Conservation (phyloP, 2,113 vertebrate genomes). For the Salvelinus fontinalis region DNA sequence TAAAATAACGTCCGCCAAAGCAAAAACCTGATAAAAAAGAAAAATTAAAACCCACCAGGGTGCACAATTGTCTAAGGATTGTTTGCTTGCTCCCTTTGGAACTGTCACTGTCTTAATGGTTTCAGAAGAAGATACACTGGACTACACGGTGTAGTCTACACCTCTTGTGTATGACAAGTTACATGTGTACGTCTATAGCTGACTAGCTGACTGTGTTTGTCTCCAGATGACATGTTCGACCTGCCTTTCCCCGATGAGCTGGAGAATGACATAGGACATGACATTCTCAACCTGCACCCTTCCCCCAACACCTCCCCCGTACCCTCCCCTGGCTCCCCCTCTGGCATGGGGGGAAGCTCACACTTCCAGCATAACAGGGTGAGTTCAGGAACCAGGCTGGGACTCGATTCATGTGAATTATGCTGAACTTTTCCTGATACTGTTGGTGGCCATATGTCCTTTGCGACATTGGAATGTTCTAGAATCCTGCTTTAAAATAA, state of each 20-base stretch:
- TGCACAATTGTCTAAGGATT: too few species aligned
- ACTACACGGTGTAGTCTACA: neutral
- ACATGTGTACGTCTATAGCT: neutral
- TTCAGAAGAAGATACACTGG: too few species aligned
- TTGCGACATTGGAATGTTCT: too few species aligned
- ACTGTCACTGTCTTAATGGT: too few species aligned
- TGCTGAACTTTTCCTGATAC: neutral
- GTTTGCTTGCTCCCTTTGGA: too few species aligned
- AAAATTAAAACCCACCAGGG: too few species aligned
- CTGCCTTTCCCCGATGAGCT: slow-evolving; percentile 95
- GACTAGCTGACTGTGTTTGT: neutral
- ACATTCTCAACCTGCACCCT: slow-evolving; percentile 92
- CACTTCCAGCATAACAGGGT: slow-evolving; percentile 93
- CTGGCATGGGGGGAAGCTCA: slow-evolving; percentile 87
- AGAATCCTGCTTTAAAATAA: too few species aligned
- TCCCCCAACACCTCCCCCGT: slow-evolving; percentile 93
- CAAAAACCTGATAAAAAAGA: too few species aligned
- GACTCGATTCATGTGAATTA: neutral
- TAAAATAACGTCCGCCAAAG: too few species aligned
- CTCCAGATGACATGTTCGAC: slow-evolving; percentile 92
- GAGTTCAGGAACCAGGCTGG: slow-evolving; percentile 51
- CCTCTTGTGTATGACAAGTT: too few species aligned
- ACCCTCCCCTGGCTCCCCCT: slow-evolving; percentile 91
- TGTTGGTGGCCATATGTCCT: too few species aligned
- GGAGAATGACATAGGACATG: slow-evolving; percentile 92